Conservation (phyloP, 1,140 invertebrate species). For the Tenebrio molitor region DNA sequence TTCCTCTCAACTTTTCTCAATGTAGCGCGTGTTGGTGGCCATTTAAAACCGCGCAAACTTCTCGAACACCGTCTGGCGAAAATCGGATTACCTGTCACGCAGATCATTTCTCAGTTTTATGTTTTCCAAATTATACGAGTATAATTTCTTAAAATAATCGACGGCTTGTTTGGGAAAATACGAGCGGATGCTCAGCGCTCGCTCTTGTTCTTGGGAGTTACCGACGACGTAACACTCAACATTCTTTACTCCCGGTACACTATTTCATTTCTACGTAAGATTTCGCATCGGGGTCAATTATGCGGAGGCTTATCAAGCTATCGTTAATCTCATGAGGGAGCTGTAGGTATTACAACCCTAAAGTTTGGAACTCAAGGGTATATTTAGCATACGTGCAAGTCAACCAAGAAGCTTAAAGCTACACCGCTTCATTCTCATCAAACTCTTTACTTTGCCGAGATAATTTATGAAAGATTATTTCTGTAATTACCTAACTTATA, state of each 20-base stretch:
- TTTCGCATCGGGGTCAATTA: slow-evolving; percentile 36
- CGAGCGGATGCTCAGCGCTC: too few species aligned
- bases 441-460: slow-evolving; percentile 19
- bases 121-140: slow-evolving; percentile 27
- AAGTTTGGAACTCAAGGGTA: slow-evolving; percentile 51
- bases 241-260: background rate
- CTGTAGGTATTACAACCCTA: slow-evolving; percentile 44
- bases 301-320: slow-evolving; percentile 39
- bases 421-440: slow-evolving; percentile 47
- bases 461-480: slow-evolving; percentile 23
- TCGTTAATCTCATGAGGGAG: slow-evolving; percentile 38
- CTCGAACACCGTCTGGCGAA: slow-evolving; percentile 51
- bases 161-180: too few species aligned
- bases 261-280: slow-evolving; percentile 25
- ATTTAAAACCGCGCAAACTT: slow-evolving; percentile 57
- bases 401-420: slow-evolving; percentile 46
- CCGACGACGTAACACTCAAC: too few species aligned
- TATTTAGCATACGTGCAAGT: slow-evolving; percentile 52
- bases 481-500: slow-evolving; percentile 10
- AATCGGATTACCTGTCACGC: slow-evolving; percentile 53
- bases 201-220: too few species aligned
- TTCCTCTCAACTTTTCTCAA: slow-evolving; percentile 54
- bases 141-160: slow-evolving; percentile 13
- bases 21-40: slow-evolving; percentile 52
- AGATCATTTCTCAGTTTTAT: slow-evolving; percentile 46